Evolutionary conservation across 2,797 vertebrate genomes (phyloP).

Genomic region (Malacoraja senta): DNA sequence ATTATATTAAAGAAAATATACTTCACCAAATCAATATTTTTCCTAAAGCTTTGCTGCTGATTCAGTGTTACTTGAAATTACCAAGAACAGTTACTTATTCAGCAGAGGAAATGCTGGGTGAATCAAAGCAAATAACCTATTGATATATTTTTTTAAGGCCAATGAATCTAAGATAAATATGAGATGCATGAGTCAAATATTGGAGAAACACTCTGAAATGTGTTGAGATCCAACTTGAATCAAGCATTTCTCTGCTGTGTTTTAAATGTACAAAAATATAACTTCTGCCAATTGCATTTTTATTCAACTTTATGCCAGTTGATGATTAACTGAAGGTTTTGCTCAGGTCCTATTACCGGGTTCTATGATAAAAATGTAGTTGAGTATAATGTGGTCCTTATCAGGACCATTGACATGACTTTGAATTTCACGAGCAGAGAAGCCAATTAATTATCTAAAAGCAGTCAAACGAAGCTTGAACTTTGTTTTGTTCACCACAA

Average conservation of each 20-base stretch:
- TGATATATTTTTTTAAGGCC: neutral
- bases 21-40: too few species aligned
- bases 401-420: neutral
- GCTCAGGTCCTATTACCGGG: neutral
- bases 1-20: too few species aligned
- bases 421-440: neutral
- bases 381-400: neutral
- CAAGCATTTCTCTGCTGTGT: neutral
- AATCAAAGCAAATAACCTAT: neutral
- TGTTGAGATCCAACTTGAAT: neutral
- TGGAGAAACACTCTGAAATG: neutral
- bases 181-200: neutral
- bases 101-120: neutral
- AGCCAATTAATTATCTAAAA: too few species aligned
- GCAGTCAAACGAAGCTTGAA: too few species aligned
- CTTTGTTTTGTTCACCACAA: too few species aligned
- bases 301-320: neutral
- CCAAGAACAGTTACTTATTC: neutral
- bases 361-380: neutral
- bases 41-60: too few species aligned
- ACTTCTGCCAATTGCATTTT: neutral
- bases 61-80: neutral
- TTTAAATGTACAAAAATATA: neutral
- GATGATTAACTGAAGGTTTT: neutral
- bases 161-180: neutral